Conservation (phyloP, 1,140 invertebrate genomes). For the Hycleus cichorii region DNA sequence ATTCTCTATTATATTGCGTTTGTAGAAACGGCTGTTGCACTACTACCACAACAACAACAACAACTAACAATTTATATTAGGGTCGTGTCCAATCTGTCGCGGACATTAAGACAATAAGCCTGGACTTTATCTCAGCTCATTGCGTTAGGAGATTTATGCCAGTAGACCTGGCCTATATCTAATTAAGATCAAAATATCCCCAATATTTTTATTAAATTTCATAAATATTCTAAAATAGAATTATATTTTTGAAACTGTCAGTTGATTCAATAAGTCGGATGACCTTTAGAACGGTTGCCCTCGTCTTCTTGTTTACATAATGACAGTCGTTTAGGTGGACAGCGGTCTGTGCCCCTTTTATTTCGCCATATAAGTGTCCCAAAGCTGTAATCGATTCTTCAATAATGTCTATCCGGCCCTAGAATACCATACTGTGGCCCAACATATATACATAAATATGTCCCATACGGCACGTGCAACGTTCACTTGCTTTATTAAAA, state of each 20-base stretch:
- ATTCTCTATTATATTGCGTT: slow-evolving; percentile 9
- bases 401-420: slow-evolving; percentile 26
- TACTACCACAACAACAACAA: slow-evolving; percentile 4
- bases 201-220: no score
- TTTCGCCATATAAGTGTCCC: slow-evolving; percentile 26
- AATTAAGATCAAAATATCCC: no score
- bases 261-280: slow-evolving; percentile 33
- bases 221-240: no score
- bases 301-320: slow-evolving; percentile 38
- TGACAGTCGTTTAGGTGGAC: slow-evolving; percentile 34
- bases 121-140: slow-evolving; percentile 20
- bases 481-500: slow-evolving; percentile 21
- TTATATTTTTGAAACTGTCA: neutral
- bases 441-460: slow-evolving; percentile 22
- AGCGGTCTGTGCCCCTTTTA: slow-evolving; percentile 29
- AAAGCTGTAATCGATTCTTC: slow-evolving; percentile 27
- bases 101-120: slow-evolving; percentile 27
- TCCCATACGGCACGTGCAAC: slow-evolving; percentile 21
- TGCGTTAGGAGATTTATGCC: slow-evolving; percentile 16
- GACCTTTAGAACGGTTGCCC: slow-evolving; percentile 15
- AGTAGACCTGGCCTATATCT: neutral
- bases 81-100: slow-evolving; percentile 27
- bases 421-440: slow-evolving; percentile 11
- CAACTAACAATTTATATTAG: slow-evolving; percentile 19
- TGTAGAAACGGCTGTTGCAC: slow-evolving; percentile 1